Conservation (phyloP, 2,113 vertebrate genomes). For the Alethe castanea region DNA sequence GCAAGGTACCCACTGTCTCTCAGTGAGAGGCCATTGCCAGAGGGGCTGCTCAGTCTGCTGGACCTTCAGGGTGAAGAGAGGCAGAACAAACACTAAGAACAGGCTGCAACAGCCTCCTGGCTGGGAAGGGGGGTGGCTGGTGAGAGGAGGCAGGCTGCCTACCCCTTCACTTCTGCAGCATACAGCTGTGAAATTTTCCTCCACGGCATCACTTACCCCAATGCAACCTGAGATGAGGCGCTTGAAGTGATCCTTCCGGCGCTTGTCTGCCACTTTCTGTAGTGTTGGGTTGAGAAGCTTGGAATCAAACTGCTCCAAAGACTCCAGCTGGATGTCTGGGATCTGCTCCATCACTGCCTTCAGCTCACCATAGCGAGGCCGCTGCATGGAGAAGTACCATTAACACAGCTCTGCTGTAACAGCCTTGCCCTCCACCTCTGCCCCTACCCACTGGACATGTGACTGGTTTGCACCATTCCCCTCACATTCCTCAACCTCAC, state of each 20-base stretch:
- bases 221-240: slow-evolving; percentile 91
- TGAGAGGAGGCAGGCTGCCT: neutral
- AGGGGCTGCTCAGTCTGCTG: neutral
- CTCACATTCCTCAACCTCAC: neutral
- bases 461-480: neutral
- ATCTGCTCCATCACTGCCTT: slow-evolving; percentile 89
- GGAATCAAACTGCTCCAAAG: slow-evolving; percentile 90
- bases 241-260: slow-evolving; percentile 93
- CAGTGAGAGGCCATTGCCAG: neutral
- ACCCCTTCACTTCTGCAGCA: neutral
- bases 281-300: slow-evolving; percentile 81
- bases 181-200: neutral
- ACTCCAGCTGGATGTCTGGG: slow-evolving; percentile 85
- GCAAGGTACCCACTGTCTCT: neutral
- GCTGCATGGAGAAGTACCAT: slow-evolving; percentile 60
- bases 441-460: neutral
- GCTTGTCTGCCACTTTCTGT: slow-evolving; percentile 87
- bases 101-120: neutral
- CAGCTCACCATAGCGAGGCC: slow-evolving; percentile 87
- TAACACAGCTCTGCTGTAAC: neutral
- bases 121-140: neutral
- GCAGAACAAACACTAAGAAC: neutral
- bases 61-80: neutral
- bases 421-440: neutral
- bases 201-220: slow-evolving; percentile 78